These are phyloP conservation scores for Lithophane ornitopus DNA, from an alignment of 2,888 invertebrate species.

Conservation along the genomic window DNA sequence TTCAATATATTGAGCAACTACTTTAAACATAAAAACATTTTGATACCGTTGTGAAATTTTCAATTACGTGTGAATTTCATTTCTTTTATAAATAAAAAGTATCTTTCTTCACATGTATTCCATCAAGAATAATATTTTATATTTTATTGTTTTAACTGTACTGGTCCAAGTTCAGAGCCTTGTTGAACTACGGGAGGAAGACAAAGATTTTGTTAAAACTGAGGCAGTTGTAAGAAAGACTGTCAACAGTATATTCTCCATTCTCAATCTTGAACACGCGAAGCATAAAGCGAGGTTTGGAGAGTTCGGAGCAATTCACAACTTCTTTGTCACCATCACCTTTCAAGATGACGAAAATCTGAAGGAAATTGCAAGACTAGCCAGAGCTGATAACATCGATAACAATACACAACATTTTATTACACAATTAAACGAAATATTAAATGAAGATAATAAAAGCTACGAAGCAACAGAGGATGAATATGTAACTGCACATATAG, in stretches of 20 bases:
- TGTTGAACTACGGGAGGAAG: slow-evolving; percentile 68
- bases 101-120: slow-evolving; percentile 57
- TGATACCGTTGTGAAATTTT: slow-evolving; percentile 29
- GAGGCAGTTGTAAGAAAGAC: slow-evolving; percentile 71
- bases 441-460: slow-evolving; percentile 71
- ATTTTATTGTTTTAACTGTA: slow-evolving; percentile 51
- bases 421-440: slow-evolving; percentile 74
- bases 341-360: slow-evolving; percentile 73
- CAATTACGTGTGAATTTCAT: slow-evolving; percentile 31
- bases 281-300: slow-evolving; percentile 68
- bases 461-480: slow-evolving; percentile 60
- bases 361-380: slow-evolving; percentile 72
- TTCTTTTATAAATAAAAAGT: slow-evolving; percentile 20
- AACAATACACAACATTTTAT: slow-evolving; percentile 74
- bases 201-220: slow-evolving; percentile 67
- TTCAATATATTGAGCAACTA: slow-evolving; percentile 60
- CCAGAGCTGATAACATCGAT: slow-evolving; percentile 69
- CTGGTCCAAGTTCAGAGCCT: slow-evolving; percentile 61
- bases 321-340: slow-evolving; percentile 76
- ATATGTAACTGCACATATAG: slow-evolving; percentile 66
- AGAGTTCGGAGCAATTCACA: slow-evolving; percentile 75
- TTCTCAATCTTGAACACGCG: slow-evolving; percentile 68
- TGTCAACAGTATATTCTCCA: slow-evolving; percentile 74
- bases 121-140: slow-evolving; percentile 50
- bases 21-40: slow-evolving; percentile 35